Base-by-base conservation (phyloP, 2,888 invertebrate species). In the Saturnia pavonia region DNA sequence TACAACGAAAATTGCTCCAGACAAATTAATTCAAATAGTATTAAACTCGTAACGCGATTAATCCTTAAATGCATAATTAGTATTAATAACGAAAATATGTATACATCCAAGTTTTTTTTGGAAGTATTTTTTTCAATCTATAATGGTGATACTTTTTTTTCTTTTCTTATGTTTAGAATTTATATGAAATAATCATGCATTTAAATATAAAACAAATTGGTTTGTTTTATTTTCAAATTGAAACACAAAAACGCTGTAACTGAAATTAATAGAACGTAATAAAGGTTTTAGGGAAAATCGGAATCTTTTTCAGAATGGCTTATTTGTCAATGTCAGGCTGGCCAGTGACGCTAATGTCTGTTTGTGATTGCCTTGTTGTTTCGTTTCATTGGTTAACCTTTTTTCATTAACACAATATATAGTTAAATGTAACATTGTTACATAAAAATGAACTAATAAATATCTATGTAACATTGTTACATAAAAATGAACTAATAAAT, bases 321-420 rank as follows among this genome's bases (percentile, higher is more conserved):
- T 90, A 90, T 90, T 89, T 90, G 90, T 91, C 90, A 91, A 89
- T 87, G 90, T 90, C 90, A 88, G 82, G 75, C 76, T 81, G 79
- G 82, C 85, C 85, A 85, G 86, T 88, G 89, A 89, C 85, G 87
- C 84, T 77, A 85, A 84, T 88, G 87, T 88, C 89, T 91, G 91
- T 83, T 88, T 84, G 85, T 90, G 90, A 91, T 88, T 85, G 88
- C 85, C 81, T 82, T 79, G 83, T 87, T 90, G 88, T 89, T 89
- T 88, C 86, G 83, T 87, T 90, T 88, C 87, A 89, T 90, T 87
- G 87, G 86, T 82, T 80, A 84, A 82, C 80, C 80, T 85, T 82
- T 82, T 84, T 83, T 82, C 82, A 67, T 54, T 67, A 25, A 54
- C 34, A 57, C n/a, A 25, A 48, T 60, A 40, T 63, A 27, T 43